Percentiles rank a stretch among this genome's conserved stretches.
phyloP scores from a whole-genome alignment of 2,113 vertebrate species.

The Rutilus rutilus region DNA sequence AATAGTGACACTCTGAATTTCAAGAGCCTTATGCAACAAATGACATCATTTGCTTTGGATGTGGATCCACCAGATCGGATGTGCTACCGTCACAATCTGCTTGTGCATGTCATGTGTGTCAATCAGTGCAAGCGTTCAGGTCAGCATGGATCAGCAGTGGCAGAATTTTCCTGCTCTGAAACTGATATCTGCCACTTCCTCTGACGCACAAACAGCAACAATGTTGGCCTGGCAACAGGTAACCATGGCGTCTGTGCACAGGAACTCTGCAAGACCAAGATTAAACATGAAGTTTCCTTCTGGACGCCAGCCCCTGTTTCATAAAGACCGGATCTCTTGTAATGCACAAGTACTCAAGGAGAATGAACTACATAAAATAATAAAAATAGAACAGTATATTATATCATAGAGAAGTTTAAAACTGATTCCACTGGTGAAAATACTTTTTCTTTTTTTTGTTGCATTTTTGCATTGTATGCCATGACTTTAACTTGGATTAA shows the following conservation, averaged over 20 bases:
- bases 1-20: neutral
- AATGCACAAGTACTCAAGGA: neutral
- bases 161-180: constrained; percentile 35
- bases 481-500: neutral
- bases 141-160: constrained; percentile 4
- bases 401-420: neutral
- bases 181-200: constrained; percentile 42
- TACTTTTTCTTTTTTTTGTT: neutral
- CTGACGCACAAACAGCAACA: constrained; percentile 37
- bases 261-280: constrained; percentile 50
- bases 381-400: neutral
- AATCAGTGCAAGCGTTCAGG: neutral
- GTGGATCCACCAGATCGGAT: neutral
- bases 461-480: neutral
- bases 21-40: constrained; percentile 13
- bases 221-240: constrained; percentile 37
- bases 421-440: neutral
- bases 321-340: constrained; percentile 2
- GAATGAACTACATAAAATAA: neutral
- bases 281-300: constrained; percentile 45
- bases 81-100: neutral
- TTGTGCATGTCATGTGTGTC: neutral
- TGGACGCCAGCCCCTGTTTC: neutral
- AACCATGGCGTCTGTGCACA: constrained; percentile 33
- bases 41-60: neutral